These are phyloP conservation scores for Neoniphon sammara DNA, from an alignment of 2,797 vertebrate genomes.

Conservation along the genomic window DNA sequence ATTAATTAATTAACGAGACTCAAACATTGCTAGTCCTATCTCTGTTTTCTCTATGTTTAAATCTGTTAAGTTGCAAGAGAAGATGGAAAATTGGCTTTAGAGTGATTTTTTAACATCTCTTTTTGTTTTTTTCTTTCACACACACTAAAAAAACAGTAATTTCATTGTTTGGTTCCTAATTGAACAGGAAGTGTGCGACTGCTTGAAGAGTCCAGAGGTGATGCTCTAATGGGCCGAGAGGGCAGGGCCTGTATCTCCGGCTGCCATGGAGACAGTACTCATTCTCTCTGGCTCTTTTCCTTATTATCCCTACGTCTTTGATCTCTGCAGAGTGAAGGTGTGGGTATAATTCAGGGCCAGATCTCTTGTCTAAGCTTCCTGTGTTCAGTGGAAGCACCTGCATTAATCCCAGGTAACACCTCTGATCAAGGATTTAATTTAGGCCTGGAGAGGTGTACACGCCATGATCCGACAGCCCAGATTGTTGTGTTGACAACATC, in stretches of 20 bases:
- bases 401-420: constrained; percentile 81
- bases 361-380: constrained; percentile 52
- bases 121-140: background rate
- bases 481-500: constrained; percentile 75
- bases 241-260: constrained; percentile 47
- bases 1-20: constrained; percentile 6
- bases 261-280: constrained; percentile 63
- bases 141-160: too few relatives aligned
- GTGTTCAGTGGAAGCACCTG: constrained; percentile 56
- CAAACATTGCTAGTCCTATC: background rate
- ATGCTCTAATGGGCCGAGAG: constrained; percentile 42
- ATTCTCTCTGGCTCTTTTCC: constrained; percentile 36
- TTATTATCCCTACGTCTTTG: constrained; percentile 55
- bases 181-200: background rate
- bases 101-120: background rate
- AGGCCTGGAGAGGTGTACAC: constrained; percentile 66
- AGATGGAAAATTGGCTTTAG: background rate
- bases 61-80: background rate
- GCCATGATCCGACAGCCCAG: constrained; percentile 66
- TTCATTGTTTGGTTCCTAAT: background rate
- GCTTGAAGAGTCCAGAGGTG: constrained; percentile 43
- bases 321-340: constrained; percentile 45
- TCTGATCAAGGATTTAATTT: constrained; percentile 81
- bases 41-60: background rate
- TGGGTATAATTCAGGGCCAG: constrained; percentile 46